These are phyloP conservation scores for Rhynchonycteris naso DNA, from an alignment of 2,797 vertebrate genomes.

Conservation along the genomic window DNA sequence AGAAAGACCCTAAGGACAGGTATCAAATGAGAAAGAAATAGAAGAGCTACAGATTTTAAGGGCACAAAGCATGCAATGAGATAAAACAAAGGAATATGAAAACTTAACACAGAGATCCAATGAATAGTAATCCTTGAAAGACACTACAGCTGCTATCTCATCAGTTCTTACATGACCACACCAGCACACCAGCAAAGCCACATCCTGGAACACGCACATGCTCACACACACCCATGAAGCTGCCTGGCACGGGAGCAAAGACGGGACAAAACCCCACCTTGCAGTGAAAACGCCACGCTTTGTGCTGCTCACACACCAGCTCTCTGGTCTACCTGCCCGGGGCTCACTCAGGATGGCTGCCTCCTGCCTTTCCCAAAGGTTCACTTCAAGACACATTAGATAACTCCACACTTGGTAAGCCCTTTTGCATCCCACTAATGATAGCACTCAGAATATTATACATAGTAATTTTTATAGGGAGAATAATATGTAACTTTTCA, in stretches of 20 bases:
- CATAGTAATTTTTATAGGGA: too few species aligned
- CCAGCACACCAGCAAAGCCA: neutral
- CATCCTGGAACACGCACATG: neutral
- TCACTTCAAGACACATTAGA: too few species aligned
- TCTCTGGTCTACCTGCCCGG: too few species aligned
- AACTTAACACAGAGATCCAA: neutral
- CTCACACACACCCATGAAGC: neutral
- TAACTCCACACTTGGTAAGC: too few species aligned
- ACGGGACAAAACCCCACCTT: too few species aligned
- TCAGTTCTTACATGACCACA: neutral
- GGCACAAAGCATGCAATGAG: neutral
- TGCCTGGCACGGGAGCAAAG: neutral
- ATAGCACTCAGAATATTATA: too few species aligned
- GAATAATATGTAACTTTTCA: too few species aligned
- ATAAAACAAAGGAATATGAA: neutral
- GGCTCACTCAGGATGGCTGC: too few species aligned
- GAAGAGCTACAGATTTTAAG: neutral
- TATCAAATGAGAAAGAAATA: neutral
- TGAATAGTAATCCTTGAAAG: neutral
- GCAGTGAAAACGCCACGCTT: too few species aligned
- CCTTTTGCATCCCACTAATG: too few species aligned
- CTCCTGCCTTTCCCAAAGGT: too few species aligned
- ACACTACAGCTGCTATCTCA: neutral
- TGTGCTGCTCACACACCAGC: too few species aligned
- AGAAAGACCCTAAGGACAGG: neutral